Base-by-base conservation (phyloP, 2,113 vertebrate genomes). In the Cyphomyrus plagiostoma region DNA sequence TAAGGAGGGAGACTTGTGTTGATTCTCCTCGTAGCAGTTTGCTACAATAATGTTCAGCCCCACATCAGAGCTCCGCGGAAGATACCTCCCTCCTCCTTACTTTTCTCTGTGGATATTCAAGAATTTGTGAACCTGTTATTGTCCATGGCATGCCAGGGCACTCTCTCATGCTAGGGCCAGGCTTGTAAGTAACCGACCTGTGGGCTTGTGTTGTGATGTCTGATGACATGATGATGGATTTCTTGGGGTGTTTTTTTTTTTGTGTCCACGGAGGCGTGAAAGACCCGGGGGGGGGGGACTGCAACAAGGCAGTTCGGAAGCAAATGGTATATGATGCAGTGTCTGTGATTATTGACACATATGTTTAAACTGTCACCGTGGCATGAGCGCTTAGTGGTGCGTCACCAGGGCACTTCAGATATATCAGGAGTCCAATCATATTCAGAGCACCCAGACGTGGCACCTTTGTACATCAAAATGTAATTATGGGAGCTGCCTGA, bases 171-270 rank as follows among this genome's bases (percentile, higher is more conserved):
- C 35, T 56, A 62, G 82, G 53, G 26, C 26, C 30, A 42, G 45
- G 45, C 46, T 88, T 58, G 80, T 66, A 53, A 66, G 49, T 48
- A 85, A 82, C 53, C 35, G 23, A 85, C 21, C 52, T 83, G 50
- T 26, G 52, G 21, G 74, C 77, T 53, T 56, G 23, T 50, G 39
- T 66, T 62, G 58, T 86, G 56, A 89, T 85, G 53, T 85, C 56
- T 82, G 42, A 50, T 89, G 89, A 70, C 89, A 89, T 86, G 58
- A 89, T 89, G 89, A 89, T 89, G 82, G 89, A 89, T 89, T 85
- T 89, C 89, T 82, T 62, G 53, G 53, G 53, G 89, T 23, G 49
- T 2, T 45, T 82, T 84, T 83, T 83, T 52, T 77, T 50, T 50
- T 50, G 30, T 48, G 82, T 53, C 53, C n/a, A 11, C 53, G 26